Conservation (phyloP, 2,797 vertebrate species). For the Pangasius krempfi region DNA sequence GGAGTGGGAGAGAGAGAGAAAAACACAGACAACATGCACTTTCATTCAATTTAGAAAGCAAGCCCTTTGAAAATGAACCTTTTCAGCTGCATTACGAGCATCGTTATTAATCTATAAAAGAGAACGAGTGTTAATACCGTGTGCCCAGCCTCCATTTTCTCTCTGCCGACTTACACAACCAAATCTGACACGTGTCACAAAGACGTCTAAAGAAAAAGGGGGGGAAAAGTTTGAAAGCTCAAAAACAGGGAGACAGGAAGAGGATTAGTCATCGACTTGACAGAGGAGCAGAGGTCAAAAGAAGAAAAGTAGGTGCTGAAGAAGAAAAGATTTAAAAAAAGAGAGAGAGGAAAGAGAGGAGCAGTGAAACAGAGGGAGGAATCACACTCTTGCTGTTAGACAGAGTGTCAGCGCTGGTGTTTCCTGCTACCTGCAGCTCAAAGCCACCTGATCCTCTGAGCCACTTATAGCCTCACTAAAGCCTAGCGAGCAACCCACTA, state of each 20-base stretch:
- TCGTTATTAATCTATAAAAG: background rate
- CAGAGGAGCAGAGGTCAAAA: constrained; percentile 10
- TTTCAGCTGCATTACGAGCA: constrained; percentile 1
- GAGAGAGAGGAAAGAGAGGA: background rate
- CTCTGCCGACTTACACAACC: background rate
- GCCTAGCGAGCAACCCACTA: constrained; percentile 23
- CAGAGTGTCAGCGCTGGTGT: constrained; percentile 6
- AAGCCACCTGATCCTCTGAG: constrained; percentile 44
- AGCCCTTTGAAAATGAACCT: background rate
- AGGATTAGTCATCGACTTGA: constrained; percentile 3
- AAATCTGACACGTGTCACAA: background rate
- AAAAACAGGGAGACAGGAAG: background rate
- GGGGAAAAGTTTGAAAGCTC: background rate
- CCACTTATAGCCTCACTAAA: constrained; percentile 38
- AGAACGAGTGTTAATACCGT: background rate
- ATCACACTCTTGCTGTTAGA: constrained; percentile 13
- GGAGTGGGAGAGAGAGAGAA: background rate
- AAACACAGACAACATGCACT: background rate
- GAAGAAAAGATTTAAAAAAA: background rate
- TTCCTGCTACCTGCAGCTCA: constrained; percentile 41
- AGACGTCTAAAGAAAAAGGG: background rate
- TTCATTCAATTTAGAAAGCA: background rate
- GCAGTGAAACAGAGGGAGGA: background rate
- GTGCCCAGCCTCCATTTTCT: constrained; percentile 1
- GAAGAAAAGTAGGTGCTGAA: background rate